Evolutionary conservation across 2,888 invertebrate genomes (phyloP), one percentile per base, ranked within the genome.

Genomic region (Stratiomys singularior): DNA sequence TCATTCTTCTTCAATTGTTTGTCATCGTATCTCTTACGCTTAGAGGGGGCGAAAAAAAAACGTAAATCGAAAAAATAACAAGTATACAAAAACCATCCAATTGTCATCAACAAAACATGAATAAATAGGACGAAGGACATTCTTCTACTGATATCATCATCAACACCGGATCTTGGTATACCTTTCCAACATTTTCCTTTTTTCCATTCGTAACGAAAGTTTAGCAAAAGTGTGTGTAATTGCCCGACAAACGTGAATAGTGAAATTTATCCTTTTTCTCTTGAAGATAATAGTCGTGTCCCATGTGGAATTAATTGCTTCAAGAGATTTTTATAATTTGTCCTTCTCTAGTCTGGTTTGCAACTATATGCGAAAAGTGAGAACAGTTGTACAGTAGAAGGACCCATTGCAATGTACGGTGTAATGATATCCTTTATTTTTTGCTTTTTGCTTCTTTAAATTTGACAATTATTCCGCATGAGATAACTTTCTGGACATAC

Each of bases 391-490:
- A n/a, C 52, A 13, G 7, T 52, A 37, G 37, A 37, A 37, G 3
- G 9, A 9, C 9, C 37, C 3, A 9, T 37, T 5, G 5, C 5
- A 4, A 52, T 13, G 3, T 52, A 9, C 52, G 15, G n/a, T 13
- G 52, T 13, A 52, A 52, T 13, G 52, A 52, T 52, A 52, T 52
- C 52, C 52, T 52, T 52, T 52, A 9, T 18, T 52, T 52, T 13
- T 44, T 44, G 7, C 13, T 44, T 13, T 44, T 7, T 44, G 44
- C 13, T 44, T 4, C 18, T 52, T 52, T 9, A 52, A 9, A 23
- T 37, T 23, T 44, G 67, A 44, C 67, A 67, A 67, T 67, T 67
- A 67, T 67, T 44, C 30, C 67, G 44, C 67, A 67, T 67, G 44
- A 67, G 21, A 67, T 18, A 15, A 21, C 23, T 44, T 67, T 67